Conservation (phyloP, 2,113 vertebrate genomes). For the Loxodonta africana region DNA sequence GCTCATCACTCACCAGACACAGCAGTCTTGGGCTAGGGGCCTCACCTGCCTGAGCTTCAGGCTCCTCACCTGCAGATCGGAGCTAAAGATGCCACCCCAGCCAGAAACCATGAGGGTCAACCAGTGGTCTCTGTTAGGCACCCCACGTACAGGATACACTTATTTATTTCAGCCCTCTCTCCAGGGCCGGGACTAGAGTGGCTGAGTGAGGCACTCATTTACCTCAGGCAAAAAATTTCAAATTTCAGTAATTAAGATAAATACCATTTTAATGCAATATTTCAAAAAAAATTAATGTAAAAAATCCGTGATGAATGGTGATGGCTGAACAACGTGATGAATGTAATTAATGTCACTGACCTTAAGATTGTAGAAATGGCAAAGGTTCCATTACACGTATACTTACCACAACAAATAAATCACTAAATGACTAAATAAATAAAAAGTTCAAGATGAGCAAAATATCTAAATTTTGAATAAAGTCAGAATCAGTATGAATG, state of each 20-base stretch:
- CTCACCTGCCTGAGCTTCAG: background rate
- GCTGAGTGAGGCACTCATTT: background rate
- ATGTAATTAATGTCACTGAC: background rate
- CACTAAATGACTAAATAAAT: background rate
- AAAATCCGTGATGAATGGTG: background rate
- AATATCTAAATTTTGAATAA: background rate
- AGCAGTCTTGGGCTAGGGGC: background rate
- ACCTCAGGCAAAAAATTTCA: background rate
- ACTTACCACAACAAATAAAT: background rate
- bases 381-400: background rate
- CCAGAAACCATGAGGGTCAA: background rate
- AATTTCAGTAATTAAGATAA: background rate
- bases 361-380: background rate
- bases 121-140: background rate
- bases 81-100: fast-evolving
- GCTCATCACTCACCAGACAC: background rate
- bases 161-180: background rate
- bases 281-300: background rate
- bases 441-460: background rate
- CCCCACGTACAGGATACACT: fast-evolving
- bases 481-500: background rate
- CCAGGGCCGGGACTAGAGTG: background rate
- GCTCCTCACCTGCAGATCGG: too few species aligned
- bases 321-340: background rate
- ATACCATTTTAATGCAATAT: background rate